Percentiles rank a stretch among this genome's conserved stretches.
Conservation (phyloP, 1,140 invertebrate genomes). For the Ostrea denselamellosa region DNA sequence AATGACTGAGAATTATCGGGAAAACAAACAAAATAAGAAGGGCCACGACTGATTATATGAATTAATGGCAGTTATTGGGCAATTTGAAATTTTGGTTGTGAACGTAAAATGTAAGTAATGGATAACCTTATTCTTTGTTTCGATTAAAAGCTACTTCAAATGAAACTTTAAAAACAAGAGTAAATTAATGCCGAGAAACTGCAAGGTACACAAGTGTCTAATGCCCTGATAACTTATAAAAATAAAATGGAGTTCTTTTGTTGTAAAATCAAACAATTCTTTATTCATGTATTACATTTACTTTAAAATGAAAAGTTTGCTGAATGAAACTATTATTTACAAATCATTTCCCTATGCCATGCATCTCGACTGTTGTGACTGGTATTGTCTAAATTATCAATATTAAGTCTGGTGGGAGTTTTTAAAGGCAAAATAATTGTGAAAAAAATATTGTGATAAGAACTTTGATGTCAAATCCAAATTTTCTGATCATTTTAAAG, state of each 20-base stretch:
- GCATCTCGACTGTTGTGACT: neutral
- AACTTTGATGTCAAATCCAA: neutral
- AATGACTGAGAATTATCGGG: neutral
- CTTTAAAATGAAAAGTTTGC: slow-evolving; percentile 1
- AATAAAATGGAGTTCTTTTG: slow-evolving; percentile 1
- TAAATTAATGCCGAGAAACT: slow-evolving; percentile 3
- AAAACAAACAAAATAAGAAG: neutral
- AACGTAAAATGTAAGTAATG: slow-evolving; percentile 8
- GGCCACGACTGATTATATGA: neutral
- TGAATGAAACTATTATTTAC: slow-evolving; percentile 11
- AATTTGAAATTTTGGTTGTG: neutral
- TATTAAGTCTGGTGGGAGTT: slow-evolving; percentile 22
- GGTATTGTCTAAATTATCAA: slow-evolving; percentile 25
- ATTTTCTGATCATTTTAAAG: neutral
- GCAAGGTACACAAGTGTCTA: neutral
- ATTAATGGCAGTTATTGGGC: neutral
- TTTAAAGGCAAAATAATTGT: neutral
- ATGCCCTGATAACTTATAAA: slow-evolving; percentile 7
- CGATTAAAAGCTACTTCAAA: neutral
- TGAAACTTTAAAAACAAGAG: neutral
- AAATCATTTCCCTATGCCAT: neutral
- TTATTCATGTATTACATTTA: neutral
- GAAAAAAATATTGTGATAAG: slow-evolving; percentile 11
- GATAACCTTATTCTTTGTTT: neutral
- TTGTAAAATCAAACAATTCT: slow-evolving; percentile 31